Conservation (phyloP, 2,888 invertebrate species). For the Teleiodes luculella region DNA sequence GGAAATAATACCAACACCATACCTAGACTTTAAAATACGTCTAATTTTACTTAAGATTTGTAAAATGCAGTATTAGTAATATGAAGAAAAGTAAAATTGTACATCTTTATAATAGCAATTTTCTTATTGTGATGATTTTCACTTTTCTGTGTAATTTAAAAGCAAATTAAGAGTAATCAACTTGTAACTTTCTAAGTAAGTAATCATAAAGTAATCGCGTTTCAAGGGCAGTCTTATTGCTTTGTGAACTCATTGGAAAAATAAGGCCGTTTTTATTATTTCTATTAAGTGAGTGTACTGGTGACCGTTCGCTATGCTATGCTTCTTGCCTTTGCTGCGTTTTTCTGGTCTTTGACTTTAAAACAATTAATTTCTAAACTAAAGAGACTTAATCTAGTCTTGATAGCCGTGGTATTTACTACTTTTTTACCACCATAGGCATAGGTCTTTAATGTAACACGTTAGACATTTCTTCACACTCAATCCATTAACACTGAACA, state of each 20-base stretch:
- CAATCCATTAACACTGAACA: too few relatives aligned
- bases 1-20: too few relatives aligned
- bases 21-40: too few relatives aligned
- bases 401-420: too few relatives aligned
- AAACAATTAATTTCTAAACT: too few relatives aligned
- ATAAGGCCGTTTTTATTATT: slow-evolving; percentile 11
- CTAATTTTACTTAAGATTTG: too few relatives aligned
- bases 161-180: background rate
- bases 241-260: slow-evolving; percentile 15
- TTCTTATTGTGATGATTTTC: background rate
- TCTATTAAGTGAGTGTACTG: background rate
- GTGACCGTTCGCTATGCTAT: background rate
- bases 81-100: background rate
- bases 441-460: too few relatives aligned
- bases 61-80: too few relatives aligned
- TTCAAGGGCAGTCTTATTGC: slow-evolving; percentile 5
- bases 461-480: too few relatives aligned
- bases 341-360: too few relatives aligned
- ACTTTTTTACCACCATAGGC: too few relatives aligned
- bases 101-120: background rate
- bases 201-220: background rate
- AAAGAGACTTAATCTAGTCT: too few relatives aligned
- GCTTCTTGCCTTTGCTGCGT: background rate
- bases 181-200: background rate
- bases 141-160: background rate